Evolutionary conservation across 2,797 vertebrate genomes (phyloP).

Genomic region (Melanotaenia maccullochi): DNA sequence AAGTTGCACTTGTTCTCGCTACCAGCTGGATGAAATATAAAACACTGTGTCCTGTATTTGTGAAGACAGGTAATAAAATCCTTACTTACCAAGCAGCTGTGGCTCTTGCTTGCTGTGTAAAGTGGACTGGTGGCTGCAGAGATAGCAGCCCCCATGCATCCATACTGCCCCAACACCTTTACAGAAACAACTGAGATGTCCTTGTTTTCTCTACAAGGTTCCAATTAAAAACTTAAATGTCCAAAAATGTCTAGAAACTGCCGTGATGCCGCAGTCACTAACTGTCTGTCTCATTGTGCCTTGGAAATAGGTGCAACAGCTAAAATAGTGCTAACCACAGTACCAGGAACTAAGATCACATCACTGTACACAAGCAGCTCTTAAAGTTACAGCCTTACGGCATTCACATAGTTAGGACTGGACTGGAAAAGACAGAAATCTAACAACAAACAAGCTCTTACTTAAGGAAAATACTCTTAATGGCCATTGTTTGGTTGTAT

Average conservation of each 20-base stretch:
- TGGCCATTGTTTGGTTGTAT: background rate
- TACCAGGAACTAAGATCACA: conserved; percentile 68
- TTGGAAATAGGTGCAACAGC: conserved; percentile 10
- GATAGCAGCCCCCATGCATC: conserved; percentile 69
- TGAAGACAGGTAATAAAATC: background rate
- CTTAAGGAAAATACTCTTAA: background rate
- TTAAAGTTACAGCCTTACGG: conserved; percentile 64
- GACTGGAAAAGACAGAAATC: background rate
- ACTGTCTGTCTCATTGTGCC: conserved; percentile 6
- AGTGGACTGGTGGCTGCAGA: conserved; percentile 45
- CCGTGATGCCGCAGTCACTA: background rate
- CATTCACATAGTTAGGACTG: conserved; percentile 12
- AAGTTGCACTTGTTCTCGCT: conserved; percentile 2
- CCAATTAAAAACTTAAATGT: background rate
- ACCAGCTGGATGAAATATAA: background rate
- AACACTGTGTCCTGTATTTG: background rate
- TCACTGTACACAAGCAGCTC: conserved; percentile 29
- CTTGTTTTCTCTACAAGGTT: background rate
- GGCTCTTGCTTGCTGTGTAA: conserved; percentile 6
- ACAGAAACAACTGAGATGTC: conserved; percentile 18
- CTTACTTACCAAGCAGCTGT: conserved; percentile 54
- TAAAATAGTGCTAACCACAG: conserved; percentile 51
- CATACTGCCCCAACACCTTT: conserved; percentile 51
- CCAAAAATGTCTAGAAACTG: conserved; percentile 1
- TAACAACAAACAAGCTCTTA: background rate